phyloP scores from a whole-genome alignment of 2,888 invertebrate genomes.

The Ochropacha duplaris region DNA sequence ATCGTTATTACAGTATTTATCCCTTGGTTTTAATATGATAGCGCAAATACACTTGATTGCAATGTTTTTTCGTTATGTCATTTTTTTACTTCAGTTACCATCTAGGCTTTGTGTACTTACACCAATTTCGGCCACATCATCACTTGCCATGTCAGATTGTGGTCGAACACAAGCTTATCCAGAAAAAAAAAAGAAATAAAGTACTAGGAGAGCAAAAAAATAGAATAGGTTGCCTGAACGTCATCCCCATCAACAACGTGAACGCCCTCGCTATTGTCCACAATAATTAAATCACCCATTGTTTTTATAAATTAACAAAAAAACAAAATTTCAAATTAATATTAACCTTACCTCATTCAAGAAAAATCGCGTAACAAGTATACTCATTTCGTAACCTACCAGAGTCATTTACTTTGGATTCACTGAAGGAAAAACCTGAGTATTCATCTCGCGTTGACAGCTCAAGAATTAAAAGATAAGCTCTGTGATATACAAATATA shows the following conservation, averaged over 20 bases:
- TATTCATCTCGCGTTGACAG: slow-evolving; percentile 61
- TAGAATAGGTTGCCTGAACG: too few relatives aligned
- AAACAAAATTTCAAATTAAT: not conserved
- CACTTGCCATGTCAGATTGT: too few relatives aligned
- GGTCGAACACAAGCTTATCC: too few relatives aligned
- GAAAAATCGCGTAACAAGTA: not conserved
- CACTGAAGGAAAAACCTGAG: slow-evolving; percentile 46
- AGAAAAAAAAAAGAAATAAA: too few relatives aligned
- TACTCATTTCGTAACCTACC: slow-evolving; percentile 1
- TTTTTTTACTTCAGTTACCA: too few relatives aligned
- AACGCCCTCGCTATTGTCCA: too few relatives aligned
- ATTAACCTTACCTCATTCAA: not conserved
- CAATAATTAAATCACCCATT: too few relatives aligned
- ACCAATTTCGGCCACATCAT: too few relatives aligned
- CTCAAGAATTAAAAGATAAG: slow-evolving; percentile 82
- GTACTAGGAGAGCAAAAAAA: too few relatives aligned
- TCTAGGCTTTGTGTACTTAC: too few relatives aligned
- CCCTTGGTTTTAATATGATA: not conserved
- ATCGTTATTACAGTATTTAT: not conserved
- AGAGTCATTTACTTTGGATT: slow-evolving; percentile 1
- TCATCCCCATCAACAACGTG: too few relatives aligned
- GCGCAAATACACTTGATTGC: not conserved
- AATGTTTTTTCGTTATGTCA: not conserved
- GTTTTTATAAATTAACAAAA: too few relatives aligned
- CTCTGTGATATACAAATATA: slow-evolving; percentile 72